A percentile compares a stretch with the other conserved stretches of the same genome.
Evolutionary conservation across 2,888 invertebrate species (phyloP).

Genomic region (Phyllotreta cruciferae): DNA sequence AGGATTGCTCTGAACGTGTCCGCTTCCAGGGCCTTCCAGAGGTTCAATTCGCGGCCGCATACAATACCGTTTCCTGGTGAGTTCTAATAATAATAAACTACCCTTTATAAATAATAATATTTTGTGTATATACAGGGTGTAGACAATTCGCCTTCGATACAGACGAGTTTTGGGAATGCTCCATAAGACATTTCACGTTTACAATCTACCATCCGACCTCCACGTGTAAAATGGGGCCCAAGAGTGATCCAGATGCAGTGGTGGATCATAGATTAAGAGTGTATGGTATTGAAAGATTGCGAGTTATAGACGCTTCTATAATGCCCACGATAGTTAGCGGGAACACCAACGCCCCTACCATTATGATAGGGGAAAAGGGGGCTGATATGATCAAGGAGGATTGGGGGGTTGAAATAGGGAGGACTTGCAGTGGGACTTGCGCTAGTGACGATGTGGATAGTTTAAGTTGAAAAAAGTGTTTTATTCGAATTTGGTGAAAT

Average conservation of each 20-base stretch:
- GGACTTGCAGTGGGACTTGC: not conserved
- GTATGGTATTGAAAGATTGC: constrained; percentile 77
- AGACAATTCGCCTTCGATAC: constrained; percentile 73
- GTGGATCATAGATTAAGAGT: constrained; percentile 81
- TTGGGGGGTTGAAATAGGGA: constrained; percentile 63
- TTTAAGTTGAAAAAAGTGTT: constrained; percentile 2
- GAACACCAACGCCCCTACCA: constrained; percentile 87
- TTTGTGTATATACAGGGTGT: constrained; percentile 66
- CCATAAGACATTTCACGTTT: constrained; percentile 78
- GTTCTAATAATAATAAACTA: not conserved
- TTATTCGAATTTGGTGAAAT: too few relatives aligned
- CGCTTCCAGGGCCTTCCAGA: constrained; percentile 79
- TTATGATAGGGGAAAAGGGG: constrained; percentile 91
- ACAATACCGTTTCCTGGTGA: constrained; percentile 77
- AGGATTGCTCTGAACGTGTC: constrained; percentile 82
- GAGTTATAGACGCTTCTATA: constrained; percentile 85
- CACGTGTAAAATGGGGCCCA: constrained; percentile 88
- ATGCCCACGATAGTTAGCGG: constrained; percentile 91
- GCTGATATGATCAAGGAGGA: constrained; percentile 90
- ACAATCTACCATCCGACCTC: constrained; percentile 87
- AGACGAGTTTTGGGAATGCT: constrained; percentile 89
- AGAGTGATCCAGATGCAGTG: constrained; percentile 76
- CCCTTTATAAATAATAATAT: not conserved
- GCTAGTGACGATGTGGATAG: not conserved
- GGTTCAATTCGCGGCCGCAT: constrained; percentile 80